Percentiles rank a stretch among this genome's conserved stretches.
Conservation (phyloP, 2,113 vertebrate species). For the Murina feae region DNA sequence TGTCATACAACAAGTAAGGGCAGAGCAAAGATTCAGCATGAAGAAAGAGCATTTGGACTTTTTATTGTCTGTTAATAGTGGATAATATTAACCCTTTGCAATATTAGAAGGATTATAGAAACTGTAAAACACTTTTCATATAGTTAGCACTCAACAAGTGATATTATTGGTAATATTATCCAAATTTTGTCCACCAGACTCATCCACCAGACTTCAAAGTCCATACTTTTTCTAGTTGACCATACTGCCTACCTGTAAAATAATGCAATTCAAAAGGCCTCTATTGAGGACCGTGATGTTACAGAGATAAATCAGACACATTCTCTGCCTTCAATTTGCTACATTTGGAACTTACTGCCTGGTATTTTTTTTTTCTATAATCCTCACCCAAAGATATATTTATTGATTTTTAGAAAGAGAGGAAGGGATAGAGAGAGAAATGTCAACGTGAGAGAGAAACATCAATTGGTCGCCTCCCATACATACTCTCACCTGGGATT, state of each 20-base stretch:
- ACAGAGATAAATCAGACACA: background rate
- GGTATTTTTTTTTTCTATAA: background rate
- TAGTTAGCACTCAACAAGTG: background rate
- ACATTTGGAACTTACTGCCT: conserved; percentile 7
- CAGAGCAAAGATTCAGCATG: background rate
- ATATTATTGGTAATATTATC: background rate
- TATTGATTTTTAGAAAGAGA: background rate
- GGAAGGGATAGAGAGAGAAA: background rate
- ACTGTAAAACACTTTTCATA: background rate
- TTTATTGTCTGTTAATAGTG: background rate
- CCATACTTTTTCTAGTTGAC: background rate
- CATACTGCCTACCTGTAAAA: background rate
- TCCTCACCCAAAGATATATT: background rate
- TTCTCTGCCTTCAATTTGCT: background rate
- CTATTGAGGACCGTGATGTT: background rate
- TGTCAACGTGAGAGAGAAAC: background rate
- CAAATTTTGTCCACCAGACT: background rate
- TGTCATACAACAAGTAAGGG: background rate
- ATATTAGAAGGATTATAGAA: background rate
- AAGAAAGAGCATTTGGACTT: background rate
- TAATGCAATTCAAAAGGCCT: background rate
- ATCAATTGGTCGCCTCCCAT: background rate
- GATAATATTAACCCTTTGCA: background rate
- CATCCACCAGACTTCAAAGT: background rate
- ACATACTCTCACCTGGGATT: background rate